A percentile compares a stretch with the other conserved stretches of the same genome.
Conservation (phyloP, 2,797 vertebrate genomes). For the Enoplosus armatus region DNA sequence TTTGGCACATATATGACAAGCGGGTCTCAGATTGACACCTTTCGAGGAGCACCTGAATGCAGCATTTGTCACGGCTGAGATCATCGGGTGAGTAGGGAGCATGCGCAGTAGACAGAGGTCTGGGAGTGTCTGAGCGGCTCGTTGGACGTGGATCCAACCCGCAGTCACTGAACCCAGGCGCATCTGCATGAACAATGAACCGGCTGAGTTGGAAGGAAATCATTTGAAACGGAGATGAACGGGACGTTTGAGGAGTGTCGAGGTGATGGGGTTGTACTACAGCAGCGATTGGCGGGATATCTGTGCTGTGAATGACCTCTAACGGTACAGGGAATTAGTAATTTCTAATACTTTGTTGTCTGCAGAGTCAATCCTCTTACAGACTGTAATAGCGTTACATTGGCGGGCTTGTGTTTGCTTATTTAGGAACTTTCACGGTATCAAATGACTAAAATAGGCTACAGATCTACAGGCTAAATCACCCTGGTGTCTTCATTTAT, state of each 20-base stretch:
- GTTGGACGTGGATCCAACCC: slow-evolving; percentile 61
- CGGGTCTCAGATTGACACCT: background rate
- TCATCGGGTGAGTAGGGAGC: slow-evolving; percentile 45
- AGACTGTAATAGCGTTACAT: slow-evolving; percentile 14
- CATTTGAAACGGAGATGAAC: slow-evolving; percentile 30
- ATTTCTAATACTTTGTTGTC: slow-evolving; percentile 69
- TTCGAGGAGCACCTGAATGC: slow-evolving; percentile 71
- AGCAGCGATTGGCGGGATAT: slow-evolving; percentile 52
- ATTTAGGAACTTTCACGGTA: slow-evolving; percentile 12
- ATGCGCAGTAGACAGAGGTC: slow-evolving; percentile 73
- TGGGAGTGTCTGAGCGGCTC: slow-evolving; percentile 84
- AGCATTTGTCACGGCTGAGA: slow-evolving; percentile 64
- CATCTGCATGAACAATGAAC: slow-evolving; percentile 76
- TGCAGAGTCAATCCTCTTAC: slow-evolving; percentile 49
- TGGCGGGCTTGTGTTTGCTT: slow-evolving; percentile 17
- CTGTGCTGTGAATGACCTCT: slow-evolving; percentile 75
- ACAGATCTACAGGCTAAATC: slow-evolving; percentile 6
- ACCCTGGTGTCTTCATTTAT: slow-evolving; percentile 34
- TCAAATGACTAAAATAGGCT: background rate
- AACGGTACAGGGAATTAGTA: slow-evolving; percentile 66
- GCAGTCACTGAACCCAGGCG: slow-evolving; percentile 63
- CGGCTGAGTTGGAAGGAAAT: slow-evolving; percentile 33
- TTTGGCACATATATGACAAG: too few relatives aligned
- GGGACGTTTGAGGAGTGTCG: slow-evolving; percentile 26
- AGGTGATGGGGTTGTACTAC: slow-evolving; percentile 21